phyloP scores from a whole-genome alignment of 2,888 invertebrate species.

The Diabrotica balteata region DNA sequence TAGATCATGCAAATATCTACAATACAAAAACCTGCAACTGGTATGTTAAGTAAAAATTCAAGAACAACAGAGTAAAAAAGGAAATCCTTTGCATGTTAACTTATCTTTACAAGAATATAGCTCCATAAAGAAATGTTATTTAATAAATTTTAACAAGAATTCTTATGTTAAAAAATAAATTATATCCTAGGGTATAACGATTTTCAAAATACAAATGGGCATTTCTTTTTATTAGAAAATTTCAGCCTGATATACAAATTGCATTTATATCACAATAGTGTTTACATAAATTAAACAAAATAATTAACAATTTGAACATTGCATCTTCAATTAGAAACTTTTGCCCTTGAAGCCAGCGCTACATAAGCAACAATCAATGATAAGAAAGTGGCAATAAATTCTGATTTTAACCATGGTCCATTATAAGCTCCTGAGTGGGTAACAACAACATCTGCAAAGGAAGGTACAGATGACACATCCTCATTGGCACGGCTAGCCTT shows the following conservation, averaged over 20 bases:
- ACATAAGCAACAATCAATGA: slow-evolving; percentile 84
- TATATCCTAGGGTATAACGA: too few relatives aligned
- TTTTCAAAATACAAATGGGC: too few relatives aligned
- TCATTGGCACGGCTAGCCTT: slow-evolving; percentile 82
- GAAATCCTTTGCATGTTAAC: too few relatives aligned
- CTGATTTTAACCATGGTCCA: slow-evolving; percentile 93
- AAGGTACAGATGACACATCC: slow-evolving; percentile 70
- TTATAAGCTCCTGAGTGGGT: slow-evolving; percentile 83
- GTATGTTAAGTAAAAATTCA: too few relatives aligned
- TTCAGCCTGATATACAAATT: slow-evolving; percentile 3
- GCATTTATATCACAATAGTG: slow-evolving; percentile 5
- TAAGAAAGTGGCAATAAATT: slow-evolving; percentile 82
- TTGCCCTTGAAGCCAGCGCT: slow-evolving; percentile 84
- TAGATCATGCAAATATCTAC: too few relatives aligned
- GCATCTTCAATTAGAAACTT: slow-evolving; percentile 61
- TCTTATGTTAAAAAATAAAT: too few relatives aligned
- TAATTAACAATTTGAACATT: slow-evolving; percentile 11
- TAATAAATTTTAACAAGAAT: too few relatives aligned
- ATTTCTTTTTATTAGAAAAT: slow-evolving; percentile 11
- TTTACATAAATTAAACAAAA: slow-evolving; percentile 25
- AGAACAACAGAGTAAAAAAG: too few relatives aligned
- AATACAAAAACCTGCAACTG: too few relatives aligned
- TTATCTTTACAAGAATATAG: too few relatives aligned
- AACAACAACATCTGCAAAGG: slow-evolving; percentile 74
- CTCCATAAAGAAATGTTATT: too few relatives aligned